Conservation (phyloP, 2,797 vertebrate species). For the Danio kyathit region DNA sequence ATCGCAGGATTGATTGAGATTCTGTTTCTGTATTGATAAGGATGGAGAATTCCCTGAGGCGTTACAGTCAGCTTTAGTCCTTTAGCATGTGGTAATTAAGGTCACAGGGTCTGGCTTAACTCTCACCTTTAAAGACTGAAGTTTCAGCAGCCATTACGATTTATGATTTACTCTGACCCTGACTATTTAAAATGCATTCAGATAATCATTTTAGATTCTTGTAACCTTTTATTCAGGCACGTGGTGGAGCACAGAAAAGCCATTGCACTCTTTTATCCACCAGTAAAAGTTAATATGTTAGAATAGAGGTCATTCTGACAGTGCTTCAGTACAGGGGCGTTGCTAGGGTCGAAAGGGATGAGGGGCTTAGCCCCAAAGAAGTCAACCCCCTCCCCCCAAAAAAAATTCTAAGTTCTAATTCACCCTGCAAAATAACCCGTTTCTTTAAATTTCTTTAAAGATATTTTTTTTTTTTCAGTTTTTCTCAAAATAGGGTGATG, state of each 20-base stretch:
- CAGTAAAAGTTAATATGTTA: background rate
- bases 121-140: background rate
- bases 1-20: constrained; percentile 45
- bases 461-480: too few species aligned
- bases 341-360: too few species aligned
- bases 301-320: background rate
- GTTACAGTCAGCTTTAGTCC: constrained; percentile 16
- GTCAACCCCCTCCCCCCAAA: too few species aligned
- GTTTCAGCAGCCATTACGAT: too few species aligned
- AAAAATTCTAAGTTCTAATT: too few species aligned
- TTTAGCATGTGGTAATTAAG: constrained; percentile 5
- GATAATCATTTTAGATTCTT: background rate
- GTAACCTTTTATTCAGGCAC: background rate
- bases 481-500: too few species aligned
- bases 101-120: background rate
- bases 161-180: background rate
- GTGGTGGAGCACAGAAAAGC: background rate
- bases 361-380: too few species aligned
- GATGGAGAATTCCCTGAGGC: background rate
- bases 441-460: too few species aligned
- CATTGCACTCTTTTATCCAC: background rate
- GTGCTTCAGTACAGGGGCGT: constrained; percentile 19
- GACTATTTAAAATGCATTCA: background rate
- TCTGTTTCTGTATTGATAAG: constrained; percentile 35
- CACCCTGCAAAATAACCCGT: too few species aligned